Conservation (phyloP, 2,888 invertebrate species). For the Balanococcus diminutus region DNA sequence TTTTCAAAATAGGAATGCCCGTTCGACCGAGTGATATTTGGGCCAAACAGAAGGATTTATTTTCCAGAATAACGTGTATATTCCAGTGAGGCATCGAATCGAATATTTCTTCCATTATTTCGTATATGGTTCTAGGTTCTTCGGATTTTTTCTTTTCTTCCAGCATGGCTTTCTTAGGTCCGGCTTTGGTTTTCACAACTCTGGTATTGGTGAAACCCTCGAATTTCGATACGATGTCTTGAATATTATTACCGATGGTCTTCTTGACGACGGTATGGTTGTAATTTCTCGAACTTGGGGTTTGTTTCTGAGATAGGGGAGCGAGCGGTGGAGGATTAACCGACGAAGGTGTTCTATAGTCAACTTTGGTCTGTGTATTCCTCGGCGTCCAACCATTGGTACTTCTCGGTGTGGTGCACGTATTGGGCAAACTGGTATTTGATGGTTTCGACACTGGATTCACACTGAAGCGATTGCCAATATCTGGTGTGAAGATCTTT, state of each 20-base stretch:
- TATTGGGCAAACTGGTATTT: background rate
- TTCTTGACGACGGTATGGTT: background rate
- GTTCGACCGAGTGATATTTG: slow-evolving; percentile 54
- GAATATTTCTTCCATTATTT: slow-evolving; percentile 56
- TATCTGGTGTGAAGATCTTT: background rate
- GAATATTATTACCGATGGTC: background rate
- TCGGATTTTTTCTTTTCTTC: background rate
- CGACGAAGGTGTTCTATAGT: background rate
- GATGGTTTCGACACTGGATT: no score
- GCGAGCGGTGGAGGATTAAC: background rate
- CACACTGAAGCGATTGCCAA: no score
- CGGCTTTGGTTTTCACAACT: slow-evolving; percentile 41
- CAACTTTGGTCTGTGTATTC: no score
- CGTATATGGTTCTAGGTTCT: slow-evolving; percentile 42
- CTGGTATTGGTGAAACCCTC: slow-evolving; percentile 45
- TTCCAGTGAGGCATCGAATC: slow-evolving; percentile 57
- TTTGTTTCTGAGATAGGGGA: background rate
- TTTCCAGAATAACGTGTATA: slow-evolving; percentile 56
- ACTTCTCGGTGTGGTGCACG: background rate
- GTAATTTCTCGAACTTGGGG: background rate
- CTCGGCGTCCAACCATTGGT: background rate
- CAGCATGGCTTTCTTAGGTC: slow-evolving; percentile 39
- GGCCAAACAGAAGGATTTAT: slow-evolving; percentile 56
- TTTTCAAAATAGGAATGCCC: slow-evolving; percentile 56
- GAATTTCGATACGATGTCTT: background rate